Conservation (phyloP, 2,888 invertebrate genomes). For the Silvanus unidentatus region DNA sequence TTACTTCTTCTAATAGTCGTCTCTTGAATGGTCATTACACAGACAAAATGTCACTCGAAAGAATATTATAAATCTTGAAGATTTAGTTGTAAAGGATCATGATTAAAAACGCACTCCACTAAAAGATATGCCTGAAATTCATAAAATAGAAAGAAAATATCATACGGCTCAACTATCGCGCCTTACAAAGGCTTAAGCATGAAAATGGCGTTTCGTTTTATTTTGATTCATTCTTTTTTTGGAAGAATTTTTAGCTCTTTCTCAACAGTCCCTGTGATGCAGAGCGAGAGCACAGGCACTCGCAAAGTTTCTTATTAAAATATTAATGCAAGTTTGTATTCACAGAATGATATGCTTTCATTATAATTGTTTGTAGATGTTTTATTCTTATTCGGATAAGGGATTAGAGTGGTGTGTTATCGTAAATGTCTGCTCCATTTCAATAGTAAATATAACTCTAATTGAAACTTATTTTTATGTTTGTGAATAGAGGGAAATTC, state of each 20-base stretch:
- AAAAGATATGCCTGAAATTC: slow-evolving; percentile 5
- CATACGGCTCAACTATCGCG: neutral
- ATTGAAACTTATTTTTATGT: too few species aligned
- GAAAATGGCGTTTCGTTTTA: too few species aligned
- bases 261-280: neutral
- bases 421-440: too few species aligned
- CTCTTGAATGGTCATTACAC: slow-evolving; percentile 2
- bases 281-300: neutral
- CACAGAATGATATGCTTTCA: neutral
- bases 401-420: too few species aligned
- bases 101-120: slow-evolving; percentile 6
- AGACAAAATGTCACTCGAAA: neutral
- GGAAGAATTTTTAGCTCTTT: slow-evolving; percentile 3
- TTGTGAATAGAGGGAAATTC: too few species aligned
- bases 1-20: neutral
- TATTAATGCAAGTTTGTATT: slow-evolving; percentile 7
- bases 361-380: slow-evolving; percentile 1
- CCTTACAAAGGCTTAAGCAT: neutral
- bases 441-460: too few species aligned
- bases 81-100: neutral
- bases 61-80: slow-evolving; percentile 5
- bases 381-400: neutral
- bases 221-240: neutral
- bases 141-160: slow-evolving; percentile 5
- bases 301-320: slow-evolving; percentile 7